These are phyloP conservation scores for Drosophila suboccidentalis DNA, from an alignment of 2,888 invertebrate species.

Conservation along the genomic window DNA sequence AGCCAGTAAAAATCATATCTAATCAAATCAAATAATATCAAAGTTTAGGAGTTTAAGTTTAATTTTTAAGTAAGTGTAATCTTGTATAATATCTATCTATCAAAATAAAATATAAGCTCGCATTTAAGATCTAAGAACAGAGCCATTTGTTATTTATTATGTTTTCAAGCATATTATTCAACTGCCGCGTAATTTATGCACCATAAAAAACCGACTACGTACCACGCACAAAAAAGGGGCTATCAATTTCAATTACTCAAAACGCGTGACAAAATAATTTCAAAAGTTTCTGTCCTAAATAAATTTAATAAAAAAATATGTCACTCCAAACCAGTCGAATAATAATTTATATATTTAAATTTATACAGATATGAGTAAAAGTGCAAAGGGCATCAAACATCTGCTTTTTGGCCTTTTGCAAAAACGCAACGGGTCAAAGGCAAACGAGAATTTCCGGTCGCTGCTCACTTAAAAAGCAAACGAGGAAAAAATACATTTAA, in stretches of 20 bases:
- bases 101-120: not conserved
- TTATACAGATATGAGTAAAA: slow-evolving; percentile 37
- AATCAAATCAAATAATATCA: too few relatives aligned
- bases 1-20: slow-evolving; percentile 62
- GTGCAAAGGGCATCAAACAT: slow-evolving; percentile 39
- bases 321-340: slow-evolving; percentile 15
- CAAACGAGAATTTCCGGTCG: slow-evolving; percentile 58
- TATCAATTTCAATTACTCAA: slow-evolving; percentile 46
- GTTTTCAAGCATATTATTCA: slow-evolving; percentile 46
- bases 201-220: slow-evolving; percentile 16
- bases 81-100: too few relatives aligned
- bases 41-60: too few relatives aligned
- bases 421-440: slow-evolving; percentile 43
- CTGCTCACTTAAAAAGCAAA: slow-evolving; percentile 40
- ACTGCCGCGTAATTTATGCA: slow-evolving; percentile 45
- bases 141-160: slow-evolving; percentile 47
- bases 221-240: too few relatives aligned
- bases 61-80: slow-evolving; percentile 37
- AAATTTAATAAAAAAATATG: slow-evolving; percentile 16
- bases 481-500: slow-evolving; percentile 16
- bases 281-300: not conserved
- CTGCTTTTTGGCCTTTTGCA: slow-evolving; percentile 31
- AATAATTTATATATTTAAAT: slow-evolving; percentile 37
- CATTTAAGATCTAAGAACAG: slow-evolving; percentile 18
- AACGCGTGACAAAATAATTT: too few relatives aligned